Evolutionary conservation across 2,113 vertebrate species (phyloP), one percentile per base, ranked within the genome.

Genomic region (Nesogale talazaci): DNA sequence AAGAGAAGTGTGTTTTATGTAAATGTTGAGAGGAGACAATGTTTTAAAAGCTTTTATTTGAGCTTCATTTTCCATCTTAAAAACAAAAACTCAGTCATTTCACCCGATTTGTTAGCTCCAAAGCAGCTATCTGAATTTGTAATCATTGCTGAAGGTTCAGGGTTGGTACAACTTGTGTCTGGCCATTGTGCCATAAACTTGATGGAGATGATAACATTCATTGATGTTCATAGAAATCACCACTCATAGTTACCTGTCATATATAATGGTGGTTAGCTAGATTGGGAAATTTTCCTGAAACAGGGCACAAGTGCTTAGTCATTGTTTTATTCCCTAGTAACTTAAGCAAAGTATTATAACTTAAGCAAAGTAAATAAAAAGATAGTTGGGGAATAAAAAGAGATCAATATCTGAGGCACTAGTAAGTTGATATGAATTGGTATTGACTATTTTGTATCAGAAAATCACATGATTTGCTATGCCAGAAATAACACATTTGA

Each of bases 131-230:
- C 98, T 90, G 97, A 97, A 97, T 97, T 98, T 98, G 97, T 97
- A 97, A 96, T 92, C 95, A 97, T 96, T 96, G 98, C 97, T 98
- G 96, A 98, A 98, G 98, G 98, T 98, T 98, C 98, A 98, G 98
- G 98, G 98, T 98, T 97, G 96, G 97, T 96, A 94, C 94, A 79
- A 98, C 98, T 98, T 98, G 98, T 97, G 98, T 52, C 98, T 98
- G 98, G 98, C 98, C 98, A 25, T 59, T 83, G 97, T 97, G 97
- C 97, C 98, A 98, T 97, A 98, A 98, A 98, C 98, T 98, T 98
- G 98, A 98, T 97, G 98, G 98, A 98, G 98, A 97, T 98, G 97
- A 94, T 97, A 98, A 97, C 97, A 97, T 98, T 97, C 95, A 97
- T 97, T 94, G 93, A 96, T 96, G 96, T 98, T 90, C 75, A 97